These are phyloP conservation scores for Okamejei kenojei DNA, from an alignment of 2,797 vertebrate genomes.

Conservation along the genomic window DNA sequence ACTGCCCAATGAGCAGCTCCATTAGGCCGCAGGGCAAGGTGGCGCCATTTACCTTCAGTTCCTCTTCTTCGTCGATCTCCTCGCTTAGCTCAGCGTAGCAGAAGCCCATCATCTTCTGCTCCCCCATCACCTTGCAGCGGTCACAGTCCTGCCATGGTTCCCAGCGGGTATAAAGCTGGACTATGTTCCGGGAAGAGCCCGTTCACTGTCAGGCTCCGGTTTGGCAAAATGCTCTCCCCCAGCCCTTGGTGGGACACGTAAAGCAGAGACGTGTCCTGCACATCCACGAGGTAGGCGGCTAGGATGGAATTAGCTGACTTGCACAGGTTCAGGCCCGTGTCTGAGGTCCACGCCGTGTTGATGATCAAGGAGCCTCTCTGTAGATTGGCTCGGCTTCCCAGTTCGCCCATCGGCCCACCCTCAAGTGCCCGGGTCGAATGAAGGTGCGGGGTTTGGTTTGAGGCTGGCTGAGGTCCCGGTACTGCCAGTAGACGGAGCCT, in stretches of 20 bases:
- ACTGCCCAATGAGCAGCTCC: too few species aligned
- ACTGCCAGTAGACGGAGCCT: too few species aligned
- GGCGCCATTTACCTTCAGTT: too few species aligned
- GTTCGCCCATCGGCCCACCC: not conserved
- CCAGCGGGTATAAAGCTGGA: not conserved
- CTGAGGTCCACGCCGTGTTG: conserved; percentile 39
- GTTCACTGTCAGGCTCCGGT: too few species aligned
- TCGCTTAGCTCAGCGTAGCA: not conserved
- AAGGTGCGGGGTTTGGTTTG: not conserved
- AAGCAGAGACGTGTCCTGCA: too few species aligned
- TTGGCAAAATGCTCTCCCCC: too few species aligned
- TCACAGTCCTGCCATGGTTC: not conserved
- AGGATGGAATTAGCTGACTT: not conserved
- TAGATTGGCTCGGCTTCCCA: conserved; percentile 1
- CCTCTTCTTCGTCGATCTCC: too few species aligned
- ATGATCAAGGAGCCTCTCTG: conserved; percentile 42
- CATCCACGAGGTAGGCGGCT: conserved; percentile 46
- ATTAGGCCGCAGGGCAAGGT: too few species aligned
- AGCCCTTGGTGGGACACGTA: too few species aligned
- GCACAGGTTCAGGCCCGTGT: conserved; percentile 48
- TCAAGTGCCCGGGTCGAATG: not conserved
- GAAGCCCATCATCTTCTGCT: not conserved
- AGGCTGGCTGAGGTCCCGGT: not conserved
- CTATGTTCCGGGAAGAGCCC: too few species aligned
- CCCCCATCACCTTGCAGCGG: not conserved